phyloP scores from a whole-genome alignment of 2,797 vertebrate genomes.

The Tenualosa ilisha region DNA sequence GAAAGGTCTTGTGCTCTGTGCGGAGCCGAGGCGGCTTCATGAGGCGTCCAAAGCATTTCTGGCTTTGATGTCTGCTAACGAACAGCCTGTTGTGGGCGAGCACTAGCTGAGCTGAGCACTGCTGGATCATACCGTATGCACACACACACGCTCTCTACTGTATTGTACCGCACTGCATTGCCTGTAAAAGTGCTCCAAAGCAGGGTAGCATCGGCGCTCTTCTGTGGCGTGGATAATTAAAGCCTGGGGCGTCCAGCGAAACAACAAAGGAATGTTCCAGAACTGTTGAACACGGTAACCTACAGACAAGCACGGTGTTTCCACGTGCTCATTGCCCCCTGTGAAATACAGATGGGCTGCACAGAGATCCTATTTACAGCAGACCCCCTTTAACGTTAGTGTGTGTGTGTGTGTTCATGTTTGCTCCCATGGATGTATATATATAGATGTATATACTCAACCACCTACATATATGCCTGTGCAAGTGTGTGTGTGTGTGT shows the following conservation, averaged over 20 bases:
- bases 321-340: neutral
- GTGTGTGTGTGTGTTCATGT: slow-evolving; percentile 8
- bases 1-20: neutral
- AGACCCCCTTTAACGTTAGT: no score
- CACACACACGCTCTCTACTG: no score
- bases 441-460: no score
- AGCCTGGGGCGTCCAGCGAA: slow-evolving; percentile 32
- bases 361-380: slow-evolving; percentile 23
- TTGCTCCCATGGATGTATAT: neutral
- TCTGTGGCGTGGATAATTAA: slow-evolving; percentile 48
- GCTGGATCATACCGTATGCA: no score
- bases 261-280: slow-evolving; percentile 37
- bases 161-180: no score
- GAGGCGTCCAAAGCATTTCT: neutral
- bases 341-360: slow-evolving; percentile 32
- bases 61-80: neutral
- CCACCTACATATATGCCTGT: no score
- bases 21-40: neutral
- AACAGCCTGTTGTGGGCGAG: neutral
- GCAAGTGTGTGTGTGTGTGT: no score
- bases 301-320: slow-evolving; percentile 23
- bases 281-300: slow-evolving; percentile 31
- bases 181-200: slow-evolving; percentile 7
- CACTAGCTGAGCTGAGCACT: no score
- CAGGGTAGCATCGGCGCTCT: slow-evolving; percentile 19